Evolutionary conservation across 2,113 vertebrate genomes (phyloP).

Genomic region (Apus apus): DNA sequence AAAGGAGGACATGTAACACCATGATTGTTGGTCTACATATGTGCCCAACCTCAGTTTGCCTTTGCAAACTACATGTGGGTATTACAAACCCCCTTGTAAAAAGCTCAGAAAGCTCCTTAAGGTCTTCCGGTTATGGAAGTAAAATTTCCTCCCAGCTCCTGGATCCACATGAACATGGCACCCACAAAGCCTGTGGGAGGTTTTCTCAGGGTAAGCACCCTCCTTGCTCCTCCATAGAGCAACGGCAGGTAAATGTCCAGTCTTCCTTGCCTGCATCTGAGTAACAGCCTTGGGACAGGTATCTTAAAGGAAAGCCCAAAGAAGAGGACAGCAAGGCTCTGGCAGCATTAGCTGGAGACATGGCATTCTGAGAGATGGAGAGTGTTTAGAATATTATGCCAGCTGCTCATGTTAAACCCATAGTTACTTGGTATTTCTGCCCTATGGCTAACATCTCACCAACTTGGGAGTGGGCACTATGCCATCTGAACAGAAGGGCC

Average conservation of each 20-base stretch:
- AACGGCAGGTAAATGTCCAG: rapidly evolving
- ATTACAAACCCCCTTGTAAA: background rate
- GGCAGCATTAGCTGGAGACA: rapidly evolving
- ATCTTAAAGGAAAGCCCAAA: background rate
- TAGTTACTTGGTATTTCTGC: background rate
- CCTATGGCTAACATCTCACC: background rate
- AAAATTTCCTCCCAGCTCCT: background rate
- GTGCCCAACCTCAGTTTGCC: background rate
- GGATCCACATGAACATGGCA: background rate
- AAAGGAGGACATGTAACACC: background rate
- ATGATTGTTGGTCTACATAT: background rate
- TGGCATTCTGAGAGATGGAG: background rate
- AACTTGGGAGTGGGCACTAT: background rate
- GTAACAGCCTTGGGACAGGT: background rate
- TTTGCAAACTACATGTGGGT: background rate
- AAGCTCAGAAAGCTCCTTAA: background rate
- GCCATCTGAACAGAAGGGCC: slow-evolving; percentile 15
- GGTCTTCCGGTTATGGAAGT: background rate
- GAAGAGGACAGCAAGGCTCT: background rate
- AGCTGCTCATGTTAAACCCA: background rate
- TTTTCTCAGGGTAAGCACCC: background rate
- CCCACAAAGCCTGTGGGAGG: background rate
- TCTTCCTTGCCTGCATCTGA: background rate
- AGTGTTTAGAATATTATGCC: background rate
- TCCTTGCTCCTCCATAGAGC: background rate